Evolutionary conservation across 1,140 invertebrate genomes (phyloP), one percentile per base, ranked within the genome.

Genomic region (Drosophila pruinosa): DNA sequence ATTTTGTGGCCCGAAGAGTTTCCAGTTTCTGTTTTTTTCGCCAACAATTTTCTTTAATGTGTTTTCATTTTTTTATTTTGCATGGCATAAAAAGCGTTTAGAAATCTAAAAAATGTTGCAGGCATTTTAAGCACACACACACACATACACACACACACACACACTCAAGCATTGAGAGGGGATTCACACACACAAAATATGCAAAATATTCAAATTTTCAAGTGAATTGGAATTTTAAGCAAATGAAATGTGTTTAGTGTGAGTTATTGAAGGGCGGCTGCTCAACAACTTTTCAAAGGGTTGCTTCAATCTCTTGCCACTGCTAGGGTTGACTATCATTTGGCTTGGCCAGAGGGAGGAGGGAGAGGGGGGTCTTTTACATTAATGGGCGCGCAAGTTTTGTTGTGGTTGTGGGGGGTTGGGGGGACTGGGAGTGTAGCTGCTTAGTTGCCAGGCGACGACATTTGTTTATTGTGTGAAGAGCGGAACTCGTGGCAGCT

Each of bases 211-310:
- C 73, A 74, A 78, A 86, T 86, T 86, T 83, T 81, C 34, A 75
- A 77, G 77, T 81, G 69, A 86, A 86, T 78, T 85, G 77, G 82
- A 85, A 86, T 85, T 85, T 85, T 81, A 85, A 81, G 65, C 77
- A 81, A 85, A 86, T 86, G 77, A 77, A 86, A 86, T 86, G 61
- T 65, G 70, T 80, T 81, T 69, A 54, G 56, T 34, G 54, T 54
- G 54, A 58, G 68, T 53, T 57, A 48, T 52, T 52, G 54, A 41
- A 34, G 69, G 69, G 63, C 68, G 61, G 50, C 34, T 70, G 47
- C 6, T 39, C 52, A 31, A 28, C 2, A 28, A 28, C 24, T 50
- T 43, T 54, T 15, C 21, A 85, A 85, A 74, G 81, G 81, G 78
- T 82, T 82, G 78, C 43, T 80, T 19, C 3, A 22, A 48, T 50